phyloP scores from a whole-genome alignment of 2,797 vertebrate genomes.

The Pangasius macronema region DNA sequence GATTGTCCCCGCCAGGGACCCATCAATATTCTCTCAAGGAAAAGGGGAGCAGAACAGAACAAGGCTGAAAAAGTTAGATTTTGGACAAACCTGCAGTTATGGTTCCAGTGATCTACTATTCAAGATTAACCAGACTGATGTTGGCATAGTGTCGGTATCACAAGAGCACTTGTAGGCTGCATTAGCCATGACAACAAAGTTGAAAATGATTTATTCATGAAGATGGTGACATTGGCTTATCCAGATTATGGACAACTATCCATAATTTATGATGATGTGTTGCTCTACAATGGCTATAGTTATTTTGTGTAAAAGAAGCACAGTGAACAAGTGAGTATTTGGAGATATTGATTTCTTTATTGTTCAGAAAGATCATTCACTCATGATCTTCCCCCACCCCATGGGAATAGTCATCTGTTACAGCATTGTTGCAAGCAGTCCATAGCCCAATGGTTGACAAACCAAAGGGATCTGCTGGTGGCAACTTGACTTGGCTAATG shows the following conservation, averaged over 20 bases:
- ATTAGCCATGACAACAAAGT: not conserved
- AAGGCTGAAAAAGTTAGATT: not conserved
- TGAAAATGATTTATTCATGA: not conserved
- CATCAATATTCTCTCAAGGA: conserved; percentile 13
- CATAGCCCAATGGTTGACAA: not conserved
- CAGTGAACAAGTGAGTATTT: not conserved
- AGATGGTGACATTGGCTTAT: not conserved
- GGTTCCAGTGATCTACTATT: not conserved
- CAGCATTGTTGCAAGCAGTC: not conserved
- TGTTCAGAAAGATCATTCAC: not conserved
- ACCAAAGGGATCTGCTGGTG: not conserved
- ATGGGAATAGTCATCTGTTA: not conserved
- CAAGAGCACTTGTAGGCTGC: not conserved
- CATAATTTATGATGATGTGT: not conserved
- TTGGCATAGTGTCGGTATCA: not conserved
- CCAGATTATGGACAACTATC: not conserved
- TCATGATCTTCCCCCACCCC: not conserved
- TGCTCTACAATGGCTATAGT: not conserved
- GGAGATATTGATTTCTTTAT: not conserved
- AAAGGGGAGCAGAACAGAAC: not conserved
- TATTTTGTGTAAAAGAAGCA: not conserved
- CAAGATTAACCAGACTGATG: conserved; percentile 10
- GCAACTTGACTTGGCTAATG: not conserved
- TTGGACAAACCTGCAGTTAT: not conserved
- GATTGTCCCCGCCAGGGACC: conserved; percentile 24